A percentile compares a stretch with the other conserved stretches of the same genome.
Evolutionary conservation across 2,888 invertebrate species (phyloP).

Genomic region (Pseudococcus longispinus): DNA sequence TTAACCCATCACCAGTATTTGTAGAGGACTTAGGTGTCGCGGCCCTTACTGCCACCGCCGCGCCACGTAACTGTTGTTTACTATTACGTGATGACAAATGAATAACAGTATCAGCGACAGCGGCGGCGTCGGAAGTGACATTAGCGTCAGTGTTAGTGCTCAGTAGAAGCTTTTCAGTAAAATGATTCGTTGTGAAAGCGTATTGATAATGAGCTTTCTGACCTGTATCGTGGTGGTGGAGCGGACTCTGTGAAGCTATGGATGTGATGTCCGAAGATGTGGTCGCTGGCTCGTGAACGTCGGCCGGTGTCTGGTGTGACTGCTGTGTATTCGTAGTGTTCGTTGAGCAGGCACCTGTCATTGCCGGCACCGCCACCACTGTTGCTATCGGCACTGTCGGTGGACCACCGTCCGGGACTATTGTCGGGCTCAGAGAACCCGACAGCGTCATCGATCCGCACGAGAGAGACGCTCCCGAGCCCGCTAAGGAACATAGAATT

Average conservation of each 20-base stretch:
- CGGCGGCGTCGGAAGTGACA: neutral
- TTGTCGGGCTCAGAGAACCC: slow-evolving; percentile 62
- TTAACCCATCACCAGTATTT: neutral
- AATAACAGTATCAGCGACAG: neutral
- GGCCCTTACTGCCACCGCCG: neutral
- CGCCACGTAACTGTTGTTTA: neutral
- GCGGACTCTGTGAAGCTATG: slow-evolving; percentile 67
- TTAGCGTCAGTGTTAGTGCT: neutral
- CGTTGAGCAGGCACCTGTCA: slow-evolving; percentile 52
- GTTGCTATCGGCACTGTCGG: slow-evolving; percentile 57
- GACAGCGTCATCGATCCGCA: slow-evolving; percentile 64
- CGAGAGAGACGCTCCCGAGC: slow-evolving; percentile 62
- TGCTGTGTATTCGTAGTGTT: neutral
- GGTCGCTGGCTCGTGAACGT: slow-evolving; percentile 65
- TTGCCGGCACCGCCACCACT: slow-evolving; percentile 20
- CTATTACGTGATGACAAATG: neutral
- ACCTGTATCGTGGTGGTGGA: slow-evolving; percentile 61
- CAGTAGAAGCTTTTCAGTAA: slow-evolving; percentile 50
- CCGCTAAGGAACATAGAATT: slow-evolving; percentile 48
- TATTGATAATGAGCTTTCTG: slow-evolving; percentile 57
- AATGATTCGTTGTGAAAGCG: slow-evolving; percentile 30
- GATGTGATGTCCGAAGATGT: slow-evolving; percentile 63
- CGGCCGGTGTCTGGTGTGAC: slow-evolving; percentile 64
- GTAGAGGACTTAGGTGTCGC: neutral
- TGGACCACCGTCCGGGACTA: slow-evolving; percentile 59